These are phyloP conservation scores for Axinella damicornis DNA, from an alignment of 37 sponge, comb jelly and placozoan genomes.

Conservation along the genomic window DNA sequence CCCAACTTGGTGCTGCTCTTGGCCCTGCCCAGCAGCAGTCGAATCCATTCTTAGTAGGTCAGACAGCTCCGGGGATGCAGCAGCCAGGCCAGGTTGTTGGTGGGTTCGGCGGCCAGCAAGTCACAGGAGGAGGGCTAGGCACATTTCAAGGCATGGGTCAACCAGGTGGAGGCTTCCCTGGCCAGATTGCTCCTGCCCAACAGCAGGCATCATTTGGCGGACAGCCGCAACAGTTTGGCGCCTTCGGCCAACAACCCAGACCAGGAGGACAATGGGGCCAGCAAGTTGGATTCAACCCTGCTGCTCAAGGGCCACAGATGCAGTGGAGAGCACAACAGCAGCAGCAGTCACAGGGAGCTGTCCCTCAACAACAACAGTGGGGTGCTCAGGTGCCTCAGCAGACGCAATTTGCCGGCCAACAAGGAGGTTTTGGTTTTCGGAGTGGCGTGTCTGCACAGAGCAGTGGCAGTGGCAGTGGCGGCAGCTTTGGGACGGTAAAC, in stretches of 20 bases:
- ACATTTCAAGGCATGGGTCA: too few relatives aligned
- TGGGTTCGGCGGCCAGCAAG: slow-evolving; percentile 1
- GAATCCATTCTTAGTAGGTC: slow-evolving; percentile 4
- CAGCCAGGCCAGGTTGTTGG: slow-evolving; percentile 1
- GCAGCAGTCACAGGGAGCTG: not conserved
- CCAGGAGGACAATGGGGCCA: not conserved
- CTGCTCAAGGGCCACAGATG: slow-evolving; percentile 11
- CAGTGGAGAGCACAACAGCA: slow-evolving; percentile 34
- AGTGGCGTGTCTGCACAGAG: not conserved
- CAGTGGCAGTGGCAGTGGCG: not conserved
- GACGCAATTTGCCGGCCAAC: not conserved
- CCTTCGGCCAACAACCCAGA: not conserved
- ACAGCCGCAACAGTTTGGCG: slow-evolving; percentile 30
- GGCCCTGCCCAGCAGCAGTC: slow-evolving; percentile 5
- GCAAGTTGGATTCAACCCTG: not conserved
- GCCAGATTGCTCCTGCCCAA: not conserved
- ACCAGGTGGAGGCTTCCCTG: not conserved
- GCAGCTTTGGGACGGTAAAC: too few relatives aligned
- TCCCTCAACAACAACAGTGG: not conserved
- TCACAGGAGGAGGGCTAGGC: not conserved
- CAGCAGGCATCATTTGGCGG: not conserved
- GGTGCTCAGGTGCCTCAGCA: slow-evolving; percentile 7
- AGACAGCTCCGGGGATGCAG: not conserved
- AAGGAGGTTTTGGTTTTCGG: not conserved
- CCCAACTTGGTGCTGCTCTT: not conserved